Evolutionary conservation across 2,888 invertebrate genomes (phyloP).

Genomic region (Meganola albula): DNA sequence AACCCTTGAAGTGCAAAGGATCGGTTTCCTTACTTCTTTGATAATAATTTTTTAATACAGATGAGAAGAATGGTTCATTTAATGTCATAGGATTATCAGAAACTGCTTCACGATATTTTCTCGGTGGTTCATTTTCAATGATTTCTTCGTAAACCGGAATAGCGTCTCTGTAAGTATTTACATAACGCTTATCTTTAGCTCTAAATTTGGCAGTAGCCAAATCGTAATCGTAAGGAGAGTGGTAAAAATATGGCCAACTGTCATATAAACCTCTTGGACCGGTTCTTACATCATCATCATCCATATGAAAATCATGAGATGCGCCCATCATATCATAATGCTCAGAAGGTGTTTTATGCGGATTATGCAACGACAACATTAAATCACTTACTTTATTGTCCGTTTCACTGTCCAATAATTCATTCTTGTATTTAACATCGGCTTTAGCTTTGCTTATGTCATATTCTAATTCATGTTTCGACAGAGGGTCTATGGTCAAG

Average conservation of each 20-base stretch:
- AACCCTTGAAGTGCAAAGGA: conserved; percentile 45
- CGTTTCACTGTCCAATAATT: conserved; percentile 18
- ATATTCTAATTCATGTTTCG: conserved; percentile 23
- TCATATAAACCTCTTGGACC: conserved; percentile 43
- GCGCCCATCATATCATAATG: conserved; percentile 6
- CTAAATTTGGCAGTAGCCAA: too few relatives aligned
- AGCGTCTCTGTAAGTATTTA: conserved; percentile 26
- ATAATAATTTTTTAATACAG: conserved; percentile 53
- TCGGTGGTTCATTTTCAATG: conserved; percentile 34
- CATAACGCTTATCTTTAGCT: conserved; percentile 56
- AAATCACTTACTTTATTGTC: conserved; percentile 38
- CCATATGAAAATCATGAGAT: conserved; percentile 36
- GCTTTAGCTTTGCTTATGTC: conserved; percentile 32
- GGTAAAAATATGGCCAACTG: conserved; percentile 52
- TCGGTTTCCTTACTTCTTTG: conserved; percentile 50
- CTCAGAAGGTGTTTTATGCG: conserved; percentile 24
- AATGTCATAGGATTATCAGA: conserved; percentile 49
- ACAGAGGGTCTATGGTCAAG: conserved; percentile 4
- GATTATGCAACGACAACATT: conserved; percentile 40
- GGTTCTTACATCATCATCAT: conserved; percentile 54
- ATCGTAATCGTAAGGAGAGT: conserved; percentile 49
- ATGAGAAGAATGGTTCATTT: conserved; percentile 56
- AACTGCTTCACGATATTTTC: conserved; percentile 9
- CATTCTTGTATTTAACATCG: conserved; percentile 30
- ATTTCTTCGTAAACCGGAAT: conserved; percentile 57